Evolutionary conservation across 2,113 vertebrate species (phyloP), one percentile per base, ranked within the genome.

Genomic region (Progne subis): DNA sequence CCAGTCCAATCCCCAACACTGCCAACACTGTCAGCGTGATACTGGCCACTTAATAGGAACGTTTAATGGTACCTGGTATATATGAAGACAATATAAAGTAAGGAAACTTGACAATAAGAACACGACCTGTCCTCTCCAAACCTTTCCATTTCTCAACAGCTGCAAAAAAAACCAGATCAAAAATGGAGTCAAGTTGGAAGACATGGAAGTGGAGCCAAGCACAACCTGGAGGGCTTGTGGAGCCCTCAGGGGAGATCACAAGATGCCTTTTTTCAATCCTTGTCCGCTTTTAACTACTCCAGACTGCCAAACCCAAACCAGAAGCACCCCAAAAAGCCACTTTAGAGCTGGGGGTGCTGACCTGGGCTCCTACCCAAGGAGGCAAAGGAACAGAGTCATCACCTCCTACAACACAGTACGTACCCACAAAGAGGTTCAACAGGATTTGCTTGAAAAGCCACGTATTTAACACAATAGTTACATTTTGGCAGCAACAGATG

Each of bases 171-270:
- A 4, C 1, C 53, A 39, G 43, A 65, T 16, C 52, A 39, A 47
- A 85, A 47, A 43, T 1, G 1, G 17, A 57, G 29, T 8, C 6
- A 4, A 46, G 43, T 2, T 28, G 25, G 34, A 37, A 63, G 44
- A 56, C 0, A 3, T 0, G 24, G 12, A 63, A 43, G 37, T 0
- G 0, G 37, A 81, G 68, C 31, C 0, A 3, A 81, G 55, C 1
- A 21, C 37, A 18, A 12, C 5, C 4, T 18, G 67, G 8, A 86
- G 57, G 44, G 44, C 5, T 2, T 32, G 32, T 3, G 16, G 67
- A 71, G 32, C 5, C 24, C 23, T 25, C 23, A 3, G 31, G 46
- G 32, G 8, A 69, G 59, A 47, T 3, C 2, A 4, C 1, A 53
- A 18, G 13, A 2, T 2, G 12, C 15, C 32, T 71, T 37, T 18